phyloP scores from a whole-genome alignment of 2,797 vertebrate species.

The Pempheris klunzingeri region DNA sequence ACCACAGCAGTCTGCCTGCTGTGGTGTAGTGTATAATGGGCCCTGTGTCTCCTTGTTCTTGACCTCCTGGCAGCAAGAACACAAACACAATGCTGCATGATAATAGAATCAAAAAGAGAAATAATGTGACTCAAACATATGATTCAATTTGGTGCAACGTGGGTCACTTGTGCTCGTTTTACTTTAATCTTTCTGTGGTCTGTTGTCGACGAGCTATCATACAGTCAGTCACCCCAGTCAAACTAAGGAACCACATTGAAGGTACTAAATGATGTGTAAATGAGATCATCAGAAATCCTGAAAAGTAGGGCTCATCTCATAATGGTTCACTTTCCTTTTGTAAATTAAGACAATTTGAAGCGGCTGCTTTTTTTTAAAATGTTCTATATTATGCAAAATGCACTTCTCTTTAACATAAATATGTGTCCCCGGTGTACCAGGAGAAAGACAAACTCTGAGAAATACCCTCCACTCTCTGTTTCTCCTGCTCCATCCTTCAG shows the following conservation, averaged over 20 bases:
- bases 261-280: not conserved
- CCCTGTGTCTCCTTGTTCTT: conserved; percentile 18
- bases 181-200: not conserved
- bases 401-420: too few species aligned
- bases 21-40: conserved; percentile 15
- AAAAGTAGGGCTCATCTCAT: too few species aligned
- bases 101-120: conserved; percentile 29
- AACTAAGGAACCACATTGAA: not conserved
- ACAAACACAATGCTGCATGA: conserved; percentile 25
- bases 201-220: not conserved
- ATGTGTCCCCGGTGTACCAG: too few species aligned
- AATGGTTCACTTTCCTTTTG: not conserved
- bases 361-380: too few species aligned
- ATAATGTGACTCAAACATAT: conserved; percentile 20
- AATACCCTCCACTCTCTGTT: too few species aligned
- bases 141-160: conserved; percentile 9
- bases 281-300: not conserved
- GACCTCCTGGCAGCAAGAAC: conserved; percentile 37
- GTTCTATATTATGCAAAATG: too few species aligned
- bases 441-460: too few species aligned
- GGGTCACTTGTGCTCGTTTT: not conserved
- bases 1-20: conserved; percentile 1
- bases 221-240: not conserved
- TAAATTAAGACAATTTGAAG: not conserved
- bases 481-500: too few species aligned